Base-by-base conservation (phyloP, 1,140 invertebrate genomes). In the Calliphora vicina region DNA sequence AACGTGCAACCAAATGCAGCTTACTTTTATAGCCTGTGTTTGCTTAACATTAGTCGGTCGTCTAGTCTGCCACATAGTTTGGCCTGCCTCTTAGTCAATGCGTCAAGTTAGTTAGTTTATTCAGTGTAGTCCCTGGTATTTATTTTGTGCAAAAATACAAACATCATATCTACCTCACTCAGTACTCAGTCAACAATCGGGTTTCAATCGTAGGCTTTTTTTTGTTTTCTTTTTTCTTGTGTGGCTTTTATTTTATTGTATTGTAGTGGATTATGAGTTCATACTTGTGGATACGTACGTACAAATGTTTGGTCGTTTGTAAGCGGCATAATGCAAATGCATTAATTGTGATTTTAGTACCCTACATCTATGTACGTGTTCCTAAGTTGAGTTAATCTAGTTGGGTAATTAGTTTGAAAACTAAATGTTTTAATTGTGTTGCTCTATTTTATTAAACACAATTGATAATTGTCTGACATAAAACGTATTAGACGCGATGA, bases 21-120 rank as follows among this genome's bases (percentile, higher is more conserved):
- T 43, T 78, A 78, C 74, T 78, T 78, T 78, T 78, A 78, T 78
- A 78, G 74, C 74, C 42, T 78, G 74, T 25, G 74, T n/a, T 78
- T 78, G 72, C 72, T 67, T 67, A 67, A 67, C 61, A 10, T 57
- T n/a, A 1, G 50, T 57, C 50, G 15, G 15, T n/a, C 15, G n/a
- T 57, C 17, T n/a, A 57, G 50, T 57, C 15, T n/a, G 50, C 2
- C n/a, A 13, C 35, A n/a, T 15, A 17, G 50, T 57, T 57, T 57
- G n/a, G 50, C n/a, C n/a, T n/a, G 50, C 13, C 27, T 35, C 26
- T 35, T 35, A 74, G 72, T 76, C 35, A 76, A 17, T 35, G 1
- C 5, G 35, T 35, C 35, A 35, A n/a, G 35, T 35, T 35, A 35
- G 35, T 35, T 35, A 35, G 6, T 35, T 35, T 8, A 8, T 35